Evolutionary conservation across 2,113 vertebrate genomes (phyloP).

Genomic region (Propithecus coquereli): DNA sequence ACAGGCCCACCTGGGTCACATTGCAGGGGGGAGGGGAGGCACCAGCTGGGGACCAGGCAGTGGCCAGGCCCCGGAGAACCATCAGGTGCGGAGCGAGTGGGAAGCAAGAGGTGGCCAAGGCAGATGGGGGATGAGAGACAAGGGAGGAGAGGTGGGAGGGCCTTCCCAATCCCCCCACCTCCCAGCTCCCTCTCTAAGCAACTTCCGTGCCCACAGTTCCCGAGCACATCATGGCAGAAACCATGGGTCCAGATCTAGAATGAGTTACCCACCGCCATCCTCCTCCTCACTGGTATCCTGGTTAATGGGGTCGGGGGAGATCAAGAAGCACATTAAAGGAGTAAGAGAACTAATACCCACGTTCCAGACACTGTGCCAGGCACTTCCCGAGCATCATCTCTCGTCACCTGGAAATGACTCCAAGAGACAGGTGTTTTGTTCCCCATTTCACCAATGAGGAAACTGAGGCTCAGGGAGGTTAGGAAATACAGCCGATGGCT

Average conservation of each 20-base stretch:
- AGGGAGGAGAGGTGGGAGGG: background rate
- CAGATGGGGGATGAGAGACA: background rate
- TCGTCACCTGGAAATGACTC: background rate
- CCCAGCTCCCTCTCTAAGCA: background rate
- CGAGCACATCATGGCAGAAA: background rate
- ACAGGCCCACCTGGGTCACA: background rate
- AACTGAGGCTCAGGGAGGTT: background rate
- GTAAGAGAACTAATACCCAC: background rate
- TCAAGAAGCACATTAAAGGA: background rate
- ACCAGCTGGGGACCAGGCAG: conserved; percentile 20
- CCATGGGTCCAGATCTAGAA: background rate
- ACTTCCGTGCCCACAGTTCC: background rate
- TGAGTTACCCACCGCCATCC: background rate
- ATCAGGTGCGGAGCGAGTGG: background rate
- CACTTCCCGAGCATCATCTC: background rate
- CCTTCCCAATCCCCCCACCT: rapidly evolving
- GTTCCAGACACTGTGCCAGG: background rate
- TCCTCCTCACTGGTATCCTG: rapidly evolving
- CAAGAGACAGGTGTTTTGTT: background rate
- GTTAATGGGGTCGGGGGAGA: background rate
- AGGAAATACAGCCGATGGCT: background rate
- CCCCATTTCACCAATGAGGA: background rate
- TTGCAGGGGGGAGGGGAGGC: background rate
- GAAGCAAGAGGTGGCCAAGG: background rate
- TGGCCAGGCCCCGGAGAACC: rapidly evolving